Percentiles rank a stretch among this genome's conserved stretches.
Evolutionary conservation across 1,140 invertebrate species (phyloP).

Genomic region (Rhysida immarginata): DNA sequence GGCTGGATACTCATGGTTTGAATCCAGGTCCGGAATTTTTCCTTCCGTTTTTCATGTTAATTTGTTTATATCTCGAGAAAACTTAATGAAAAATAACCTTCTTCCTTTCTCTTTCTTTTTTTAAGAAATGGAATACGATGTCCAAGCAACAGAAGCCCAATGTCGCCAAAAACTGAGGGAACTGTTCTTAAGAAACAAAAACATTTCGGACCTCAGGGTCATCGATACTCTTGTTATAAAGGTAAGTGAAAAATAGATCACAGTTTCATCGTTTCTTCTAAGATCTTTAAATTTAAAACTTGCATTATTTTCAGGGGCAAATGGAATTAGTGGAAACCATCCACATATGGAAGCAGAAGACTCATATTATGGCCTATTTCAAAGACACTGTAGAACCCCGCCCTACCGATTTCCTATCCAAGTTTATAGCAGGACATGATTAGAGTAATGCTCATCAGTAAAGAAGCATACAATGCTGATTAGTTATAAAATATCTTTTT

Average conservation of each 20-base stretch:
- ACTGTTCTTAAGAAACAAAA: conserved; percentile 56
- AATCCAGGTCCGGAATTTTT: too few species aligned
- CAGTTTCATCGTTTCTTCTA: too few species aligned
- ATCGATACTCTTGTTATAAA: conserved; percentile 83
- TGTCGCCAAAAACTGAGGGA: conserved; percentile 57
- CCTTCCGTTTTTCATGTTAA: too few species aligned
- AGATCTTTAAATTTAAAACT: too few species aligned
- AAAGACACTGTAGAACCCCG: conserved; percentile 67
- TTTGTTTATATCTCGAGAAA: too few species aligned
- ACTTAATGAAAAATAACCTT: too few species aligned
- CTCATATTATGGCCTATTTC: conserved; percentile 72
- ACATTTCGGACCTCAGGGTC: conserved; percentile 64
- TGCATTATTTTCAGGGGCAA: conserved; percentile 55
- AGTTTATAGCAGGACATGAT: conserved; percentile 58
- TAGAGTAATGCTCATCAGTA: too few species aligned
- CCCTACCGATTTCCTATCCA: conserved; percentile 81
- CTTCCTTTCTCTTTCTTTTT: not conserved
- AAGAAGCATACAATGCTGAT: too few species aligned
- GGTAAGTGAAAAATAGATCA: too few species aligned
- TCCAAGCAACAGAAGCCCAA: conserved; percentile 51
- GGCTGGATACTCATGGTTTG: too few species aligned
- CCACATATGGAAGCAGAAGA: conserved; percentile 71
- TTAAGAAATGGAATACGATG: conserved; percentile 58
- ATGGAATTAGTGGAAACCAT: conserved; percentile 82
- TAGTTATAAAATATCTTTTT: too few species aligned